Evolutionary conservation across 1,140 invertebrate species (phyloP).

Genomic region (Drosophila repletoides): DNA sequence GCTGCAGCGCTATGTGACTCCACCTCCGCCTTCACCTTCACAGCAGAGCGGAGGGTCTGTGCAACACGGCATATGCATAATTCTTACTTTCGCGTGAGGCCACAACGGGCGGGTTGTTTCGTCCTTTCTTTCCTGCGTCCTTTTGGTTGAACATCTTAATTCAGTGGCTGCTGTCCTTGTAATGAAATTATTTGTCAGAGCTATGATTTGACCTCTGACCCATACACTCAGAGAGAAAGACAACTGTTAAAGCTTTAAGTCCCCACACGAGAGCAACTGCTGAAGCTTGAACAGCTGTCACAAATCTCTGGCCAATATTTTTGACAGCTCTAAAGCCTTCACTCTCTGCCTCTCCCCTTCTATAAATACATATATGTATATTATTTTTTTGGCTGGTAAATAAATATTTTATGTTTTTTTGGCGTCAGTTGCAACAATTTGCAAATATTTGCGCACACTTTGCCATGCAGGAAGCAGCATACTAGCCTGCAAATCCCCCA

Average conservation of each 20-base stretch:
- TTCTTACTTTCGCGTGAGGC: conserved; percentile 57
- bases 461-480: conserved; percentile 26
- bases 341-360: neutral
- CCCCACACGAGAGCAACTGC: neutral
- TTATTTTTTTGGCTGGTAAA: conserved; percentile 11
- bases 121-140: neutral
- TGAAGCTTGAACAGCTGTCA: conserved; percentile 23
- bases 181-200: conserved; percentile 75
- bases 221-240: no score
- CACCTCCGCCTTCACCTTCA: neutral
- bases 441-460: conserved; percentile 62
- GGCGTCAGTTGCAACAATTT: conserved; percentile 43
- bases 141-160: conserved; percentile 54
- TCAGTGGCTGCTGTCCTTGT: conserved; percentile 51
- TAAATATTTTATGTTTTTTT: conserved; percentile 56
- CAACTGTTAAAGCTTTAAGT: no score
- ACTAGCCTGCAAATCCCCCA: conserved; percentile 24
- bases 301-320: conserved; percentile 30
- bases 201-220: conserved; percentile 26
- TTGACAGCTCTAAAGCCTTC: conserved; percentile 15
- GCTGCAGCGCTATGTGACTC: conserved; percentile 9
- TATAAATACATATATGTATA: neutral
- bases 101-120: no score
- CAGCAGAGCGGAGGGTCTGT: neutral
- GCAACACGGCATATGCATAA: conserved; percentile 63